Evolutionary conservation across 2,113 vertebrate genomes (phyloP), one percentile per base, ranked within the genome.

Genomic region (Dendrocopos noguchii): DNA sequence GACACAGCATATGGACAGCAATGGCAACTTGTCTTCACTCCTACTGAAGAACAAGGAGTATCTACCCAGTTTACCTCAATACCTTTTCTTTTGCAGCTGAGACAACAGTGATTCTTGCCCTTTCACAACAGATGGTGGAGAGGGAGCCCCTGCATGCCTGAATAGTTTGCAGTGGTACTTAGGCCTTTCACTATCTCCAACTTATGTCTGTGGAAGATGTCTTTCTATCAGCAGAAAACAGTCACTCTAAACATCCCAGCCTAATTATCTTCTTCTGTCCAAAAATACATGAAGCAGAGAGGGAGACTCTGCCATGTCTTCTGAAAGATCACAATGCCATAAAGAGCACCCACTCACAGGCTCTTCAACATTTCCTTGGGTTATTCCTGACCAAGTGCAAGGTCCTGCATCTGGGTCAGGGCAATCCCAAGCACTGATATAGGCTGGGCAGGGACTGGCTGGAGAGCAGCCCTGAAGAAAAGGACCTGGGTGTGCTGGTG

Each of bases 201-300:
- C 31, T 56, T 42, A 3, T n/a, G 31, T 33, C 47, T 52, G 28
- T 56, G 31, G 65, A 86, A 71, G 53, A 17, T 7, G 3, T 15
- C 8, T 46, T 68, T 52, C 50, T 75, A 22, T n/a, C 74, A 42
- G 10, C 50, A 22, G 27, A 52, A 92, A 80, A 46, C 9, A 53
- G 18, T 27, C 6, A 31, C 21, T 64, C 33, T 72, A 61, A 86
- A 36, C 17, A 60, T 14, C 18, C 24, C 14, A 60, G 25, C 52
- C 24, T 74, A 31, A 36, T 18, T 52, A 7, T 57, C 52, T 74
- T 46, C 22, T 88, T 74, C 68, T 63, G 0, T 67, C 0, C 0
- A 66, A 72, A 86, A 84, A 52, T 50, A 36, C 1, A 3, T 36
- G 39, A 79, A 84, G 20, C 12, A 59, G 29, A 31, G 28, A 34